Evolutionary conservation across 2,113 vertebrate genomes (phyloP).

Genomic region (Bufo gargarizans): DNA sequence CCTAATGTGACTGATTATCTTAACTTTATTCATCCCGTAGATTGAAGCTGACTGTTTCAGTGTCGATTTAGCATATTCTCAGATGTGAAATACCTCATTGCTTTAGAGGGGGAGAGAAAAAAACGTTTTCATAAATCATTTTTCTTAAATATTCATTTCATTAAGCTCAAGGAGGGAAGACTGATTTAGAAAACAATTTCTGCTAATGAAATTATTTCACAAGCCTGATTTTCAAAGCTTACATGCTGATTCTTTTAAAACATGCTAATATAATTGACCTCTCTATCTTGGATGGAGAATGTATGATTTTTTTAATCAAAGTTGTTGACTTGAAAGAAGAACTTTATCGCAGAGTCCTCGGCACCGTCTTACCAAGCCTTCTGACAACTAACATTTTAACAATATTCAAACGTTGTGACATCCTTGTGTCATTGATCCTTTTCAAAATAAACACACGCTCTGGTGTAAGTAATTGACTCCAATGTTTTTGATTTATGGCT

Average conservation of each 20-base stretch:
- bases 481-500: neutral
- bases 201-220: conserved; percentile 57
- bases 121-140: conserved; percentile 52
- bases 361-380: neutral
- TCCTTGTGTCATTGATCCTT: neutral
- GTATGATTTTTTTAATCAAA: conserved; percentile 35
- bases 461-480: neutral
- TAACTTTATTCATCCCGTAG: neutral
- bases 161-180: conserved; percentile 53
- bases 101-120: neutral
- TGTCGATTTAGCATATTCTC: conserved; percentile 20
- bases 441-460: neutral
- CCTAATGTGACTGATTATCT: conserved; percentile 23
- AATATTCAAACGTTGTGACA: neutral
- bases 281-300: conserved; percentile 50
- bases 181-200: conserved; percentile 59
- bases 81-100: conserved; percentile 26
- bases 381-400: conserved; percentile 1
- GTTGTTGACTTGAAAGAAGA: conserved; percentile 53
- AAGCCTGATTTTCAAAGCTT: conserved; percentile 50
- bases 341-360: conserved; percentile 1
- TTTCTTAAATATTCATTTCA: conserved; percentile 57
- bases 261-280: conserved; percentile 58
- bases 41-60: conserved; percentile 2
- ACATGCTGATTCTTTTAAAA: conserved; percentile 50